Conservation (phyloP, 2,797 vertebrate genomes). For the Arrhamphus sclerolepis region DNA sequence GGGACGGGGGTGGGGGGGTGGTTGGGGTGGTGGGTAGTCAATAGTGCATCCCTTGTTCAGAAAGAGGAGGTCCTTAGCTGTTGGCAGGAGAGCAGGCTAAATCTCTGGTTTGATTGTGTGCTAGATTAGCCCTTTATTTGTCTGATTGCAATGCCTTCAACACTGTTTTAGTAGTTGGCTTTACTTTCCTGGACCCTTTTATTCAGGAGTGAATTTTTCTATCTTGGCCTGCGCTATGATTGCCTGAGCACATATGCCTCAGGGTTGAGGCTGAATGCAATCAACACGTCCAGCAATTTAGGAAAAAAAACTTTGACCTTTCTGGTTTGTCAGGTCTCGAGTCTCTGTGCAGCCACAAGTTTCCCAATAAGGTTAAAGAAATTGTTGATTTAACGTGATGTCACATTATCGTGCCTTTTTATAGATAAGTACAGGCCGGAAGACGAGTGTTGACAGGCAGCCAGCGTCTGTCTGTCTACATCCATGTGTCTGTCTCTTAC, state of each 20-base stretch:
- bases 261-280: slow-evolving; percentile 45
- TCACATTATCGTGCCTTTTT: slow-evolving; percentile 23
- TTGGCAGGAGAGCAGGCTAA: slow-evolving; percentile 81
- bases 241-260: slow-evolving; percentile 58
- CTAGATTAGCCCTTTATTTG: slow-evolving; percentile 85
- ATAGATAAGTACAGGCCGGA: slow-evolving; percentile 32
- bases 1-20: slow-evolving; percentile 12
- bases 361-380: slow-evolving; percentile 15
- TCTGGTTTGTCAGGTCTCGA: slow-evolving; percentile 14
- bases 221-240: slow-evolving; percentile 48
- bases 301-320: slow-evolving; percentile 40
- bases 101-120: slow-evolving; percentile 84
- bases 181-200: slow-evolving; percentile 65
- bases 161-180: slow-evolving; percentile 75
- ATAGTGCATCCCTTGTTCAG: slow-evolving; percentile 86
- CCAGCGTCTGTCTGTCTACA: slow-evolving; percentile 26
- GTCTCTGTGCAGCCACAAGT: background rate
- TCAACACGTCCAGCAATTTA: slow-evolving; percentile 40
- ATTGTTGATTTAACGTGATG: slow-evolving; percentile 20
- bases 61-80: slow-evolving; percentile 82
- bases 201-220: slow-evolving; percentile 52
- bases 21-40: slow-evolving; percentile 71
- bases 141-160: slow-evolving; percentile 83
- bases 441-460: slow-evolving; percentile 33
- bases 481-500: slow-evolving; percentile 16